phyloP scores from a whole-genome alignment of 1,140 invertebrate species.

The Hetaerina americana region DNA sequence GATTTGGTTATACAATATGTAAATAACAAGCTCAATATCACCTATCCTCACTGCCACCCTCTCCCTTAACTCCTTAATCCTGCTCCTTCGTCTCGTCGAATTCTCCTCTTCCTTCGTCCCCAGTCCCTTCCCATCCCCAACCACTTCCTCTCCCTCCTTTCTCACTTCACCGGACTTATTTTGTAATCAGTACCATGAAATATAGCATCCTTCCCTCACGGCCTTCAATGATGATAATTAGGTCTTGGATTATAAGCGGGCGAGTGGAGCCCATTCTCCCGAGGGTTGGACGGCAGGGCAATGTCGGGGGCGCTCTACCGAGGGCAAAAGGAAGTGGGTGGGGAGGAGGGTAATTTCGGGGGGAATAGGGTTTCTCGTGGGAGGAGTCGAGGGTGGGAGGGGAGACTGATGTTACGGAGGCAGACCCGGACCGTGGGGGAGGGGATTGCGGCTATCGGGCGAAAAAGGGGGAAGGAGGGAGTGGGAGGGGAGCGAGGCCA shows the following conservation, averaged over 20 bases:
- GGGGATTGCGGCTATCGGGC: too few relatives aligned
- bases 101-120: background rate
- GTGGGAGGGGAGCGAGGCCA: too few relatives aligned
- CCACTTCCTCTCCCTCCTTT: background rate
- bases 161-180: background rate
- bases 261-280: background rate
- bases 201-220: background rate
- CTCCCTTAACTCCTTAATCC: background rate
- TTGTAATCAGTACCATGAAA: background rate
- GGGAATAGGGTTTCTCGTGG: background rate
- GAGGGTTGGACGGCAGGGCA: background rate
- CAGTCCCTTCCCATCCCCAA: background rate
- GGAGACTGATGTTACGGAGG: too few relatives aligned
- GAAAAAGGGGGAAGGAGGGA: too few relatives aligned
- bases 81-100: background rate
- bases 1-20: too few relatives aligned
- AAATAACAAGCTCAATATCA: too few relatives aligned
- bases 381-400: background rate
- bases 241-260: background rate
- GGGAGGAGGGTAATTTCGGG: background rate
- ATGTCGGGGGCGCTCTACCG: background rate
- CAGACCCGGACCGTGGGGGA: too few relatives aligned
- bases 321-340: background rate
- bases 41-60: background rate
- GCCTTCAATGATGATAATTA: background rate